phyloP scores from a whole-genome alignment of 2,113 vertebrate genomes.

The Porphyrio hochstetteri region DNA sequence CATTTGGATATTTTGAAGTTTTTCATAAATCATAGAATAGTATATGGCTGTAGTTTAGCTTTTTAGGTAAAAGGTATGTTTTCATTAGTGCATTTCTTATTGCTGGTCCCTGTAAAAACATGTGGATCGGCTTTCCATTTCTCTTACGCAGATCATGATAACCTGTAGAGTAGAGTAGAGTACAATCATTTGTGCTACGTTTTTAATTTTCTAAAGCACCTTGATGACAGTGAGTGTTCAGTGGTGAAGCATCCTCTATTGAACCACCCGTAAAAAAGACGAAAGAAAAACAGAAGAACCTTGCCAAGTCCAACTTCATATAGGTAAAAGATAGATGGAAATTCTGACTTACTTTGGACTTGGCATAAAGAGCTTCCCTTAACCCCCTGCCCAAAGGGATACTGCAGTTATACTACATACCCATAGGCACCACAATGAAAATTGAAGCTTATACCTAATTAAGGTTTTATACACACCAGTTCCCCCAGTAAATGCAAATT shows the following conservation, averaged over 20 bases:
- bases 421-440: slow-evolving; percentile 84
- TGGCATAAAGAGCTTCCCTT: slow-evolving; percentile 76
- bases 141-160: slow-evolving; percentile 82
- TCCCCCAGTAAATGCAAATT: slow-evolving; percentile 88
- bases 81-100: slow-evolving; percentile 84
- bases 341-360: slow-evolving; percentile 73
- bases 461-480: slow-evolving; percentile 88
- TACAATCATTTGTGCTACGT: slow-evolving; percentile 85
- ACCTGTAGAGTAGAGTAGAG: slow-evolving; percentile 84
- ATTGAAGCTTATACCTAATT: slow-evolving; percentile 82
- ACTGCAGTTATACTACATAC: slow-evolving; percentile 86
- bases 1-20: slow-evolving; percentile 88
- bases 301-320: slow-evolving; percentile 73
- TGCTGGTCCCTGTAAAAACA: slow-evolving; percentile 81
- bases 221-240: slow-evolving; percentile 87
- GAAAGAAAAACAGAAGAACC: slow-evolving; percentile 29
- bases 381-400: slow-evolving; percentile 82
- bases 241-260: slow-evolving; percentile 85
- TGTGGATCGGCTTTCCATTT: slow-evolving; percentile 82
- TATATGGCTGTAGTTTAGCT: slow-evolving; percentile 85
- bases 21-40: slow-evolving; percentile 86
- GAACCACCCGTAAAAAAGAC: slow-evolving; percentile 74
- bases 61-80: slow-evolving; percentile 86
- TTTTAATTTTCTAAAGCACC: slow-evolving; percentile 88
- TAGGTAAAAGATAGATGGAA: slow-evolving; percentile 74